Evolutionary conservation across 2,888 invertebrate species (phyloP), one percentile per base, ranked within the genome.

Genomic region (Lutraria lutraria): DNA sequence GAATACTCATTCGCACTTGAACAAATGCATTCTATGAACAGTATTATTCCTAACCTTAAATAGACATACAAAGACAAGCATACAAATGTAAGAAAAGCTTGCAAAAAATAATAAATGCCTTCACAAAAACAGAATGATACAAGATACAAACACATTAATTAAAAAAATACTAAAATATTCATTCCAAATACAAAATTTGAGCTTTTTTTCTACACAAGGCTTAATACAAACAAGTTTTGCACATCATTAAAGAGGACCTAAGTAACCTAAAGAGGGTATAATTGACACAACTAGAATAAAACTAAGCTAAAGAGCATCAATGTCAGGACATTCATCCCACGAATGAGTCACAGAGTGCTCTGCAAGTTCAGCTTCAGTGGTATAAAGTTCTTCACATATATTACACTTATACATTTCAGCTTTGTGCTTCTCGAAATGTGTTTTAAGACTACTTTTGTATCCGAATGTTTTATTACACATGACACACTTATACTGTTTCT

Each of bases 401-500:
- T 72, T 91, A 86, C 91, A 91, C 81, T 89, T 81, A 54, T 83
- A 91, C 91, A 91, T 88, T 8, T 91, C 91, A 13, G 89, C 79
- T 81, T 91, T 91, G 81, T 91, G 91, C 83, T 91, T 91, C 86
- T 91, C 91, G 63, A 89, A 91, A 53, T 91, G 91, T 16, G 87
- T 85, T 34, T 91, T 91, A 29, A 91, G 68, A 60, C 89, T 89
- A 29, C 86, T 89, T 34, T 89, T 89, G 53, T 89, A 88, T 29
- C 87, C 86, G 53, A 91, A 91, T 12, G 91, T 79, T 63, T 91
- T 91, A n/a, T 82, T 84, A 84, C 91, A 91, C 91, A 89, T 88
- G 8, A 88, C 91, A 91, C 91, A 91, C 54, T 86, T 91, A 81
- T 86, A 91, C 19, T 87, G 89, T 82, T 89, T 89, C 63, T 89